Evolutionary conservation across 2,113 vertebrate species (phyloP).

Genomic region (Limnothrissa miodon): DNA sequence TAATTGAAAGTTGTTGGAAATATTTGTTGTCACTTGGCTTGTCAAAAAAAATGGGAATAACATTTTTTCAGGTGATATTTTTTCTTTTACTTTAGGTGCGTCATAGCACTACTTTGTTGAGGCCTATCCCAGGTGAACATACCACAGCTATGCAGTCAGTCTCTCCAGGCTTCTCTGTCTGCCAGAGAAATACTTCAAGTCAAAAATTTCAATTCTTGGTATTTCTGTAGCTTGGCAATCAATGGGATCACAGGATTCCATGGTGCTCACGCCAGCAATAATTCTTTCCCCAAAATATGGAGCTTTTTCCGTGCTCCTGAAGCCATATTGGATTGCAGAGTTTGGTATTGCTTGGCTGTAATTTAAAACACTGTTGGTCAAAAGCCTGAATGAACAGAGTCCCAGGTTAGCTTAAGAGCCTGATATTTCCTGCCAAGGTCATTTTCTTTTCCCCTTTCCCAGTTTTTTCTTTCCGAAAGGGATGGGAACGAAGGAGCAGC

Average conservation of each 20-base stretch:
- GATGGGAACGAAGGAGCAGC: conserved; percentile 47
- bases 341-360: conserved; percentile 24
- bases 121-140: conserved; percentile 39
- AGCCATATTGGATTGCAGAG: conserved; percentile 35
- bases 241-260: conserved; percentile 50
- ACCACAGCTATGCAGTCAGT: conserved; percentile 27
- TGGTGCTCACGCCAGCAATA: conserved; percentile 40
- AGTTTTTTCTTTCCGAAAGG: conserved; percentile 23
- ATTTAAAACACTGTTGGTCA: conserved; percentile 42
- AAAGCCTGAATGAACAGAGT: conserved; percentile 43
- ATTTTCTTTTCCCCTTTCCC: conserved; percentile 30
- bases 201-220: conserved; percentile 20
- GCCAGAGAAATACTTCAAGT: conserved; percentile 6
- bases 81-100: neutral
- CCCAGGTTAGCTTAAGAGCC: conserved; percentile 36
- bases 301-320: conserved; percentile 21
- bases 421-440: conserved; percentile 50
- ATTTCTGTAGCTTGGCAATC: conserved; percentile 27
- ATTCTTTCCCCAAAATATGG: conserved; percentile 35
- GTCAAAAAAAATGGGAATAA: neutral
- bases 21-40: neutral
- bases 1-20: neutral
- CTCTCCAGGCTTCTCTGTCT: conserved; percentile 4
- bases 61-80: conserved; percentile 11
- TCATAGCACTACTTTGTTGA: conserved; percentile 30